Evolutionary conservation across 1,140 invertebrate species (phyloP).

Genomic region (Listronotus bonariensis): DNA sequence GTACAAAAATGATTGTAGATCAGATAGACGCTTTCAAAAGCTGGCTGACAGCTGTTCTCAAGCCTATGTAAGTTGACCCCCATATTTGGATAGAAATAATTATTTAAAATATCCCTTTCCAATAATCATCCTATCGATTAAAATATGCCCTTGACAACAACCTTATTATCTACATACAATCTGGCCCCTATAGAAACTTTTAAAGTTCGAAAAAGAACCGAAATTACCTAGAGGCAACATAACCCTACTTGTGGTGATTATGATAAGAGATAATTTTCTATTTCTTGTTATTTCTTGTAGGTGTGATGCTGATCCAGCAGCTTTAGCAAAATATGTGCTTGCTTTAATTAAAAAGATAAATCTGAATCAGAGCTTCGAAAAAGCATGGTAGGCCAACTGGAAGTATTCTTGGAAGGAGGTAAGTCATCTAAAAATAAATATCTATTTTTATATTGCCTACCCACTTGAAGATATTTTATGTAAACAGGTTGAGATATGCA

Average conservation of each 20-base stretch:
- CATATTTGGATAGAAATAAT: conserved; percentile 4
- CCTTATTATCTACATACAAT: not conserved
- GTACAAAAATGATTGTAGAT: conserved; percentile 77
- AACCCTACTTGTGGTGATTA: conserved; percentile 25
- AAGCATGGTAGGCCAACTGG: conserved; percentile 90
- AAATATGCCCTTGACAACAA: not conserved
- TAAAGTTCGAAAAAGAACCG: too few relatives aligned
- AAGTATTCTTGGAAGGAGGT: conserved; percentile 93
- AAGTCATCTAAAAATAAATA: conserved; percentile 36
- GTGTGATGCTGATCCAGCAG: conserved; percentile 96
- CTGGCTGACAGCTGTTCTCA: conserved; percentile 85
- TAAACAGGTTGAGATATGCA: not conserved
- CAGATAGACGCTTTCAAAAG: conserved; percentile 86
- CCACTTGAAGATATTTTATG: conserved; percentile 4
- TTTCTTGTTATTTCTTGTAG: conserved; percentile 61
- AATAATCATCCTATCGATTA: not conserved
- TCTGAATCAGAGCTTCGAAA: conserved; percentile 81
- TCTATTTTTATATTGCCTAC: conserved; percentile 24
- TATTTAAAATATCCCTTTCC: not conserved
- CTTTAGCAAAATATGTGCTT: conserved; percentile 94
- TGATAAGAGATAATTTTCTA: not conserved
- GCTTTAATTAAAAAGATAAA: conserved; percentile 96
- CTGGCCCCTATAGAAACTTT: too few relatives aligned
- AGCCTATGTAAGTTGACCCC: conserved; percentile 82
- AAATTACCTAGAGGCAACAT: conserved; percentile 1